Percentiles rank a stretch among this genome's conserved stretches.
Evolutionary conservation across 2,113 vertebrate genomes (phyloP).

Genomic region (Pithys albifrons): DNA sequence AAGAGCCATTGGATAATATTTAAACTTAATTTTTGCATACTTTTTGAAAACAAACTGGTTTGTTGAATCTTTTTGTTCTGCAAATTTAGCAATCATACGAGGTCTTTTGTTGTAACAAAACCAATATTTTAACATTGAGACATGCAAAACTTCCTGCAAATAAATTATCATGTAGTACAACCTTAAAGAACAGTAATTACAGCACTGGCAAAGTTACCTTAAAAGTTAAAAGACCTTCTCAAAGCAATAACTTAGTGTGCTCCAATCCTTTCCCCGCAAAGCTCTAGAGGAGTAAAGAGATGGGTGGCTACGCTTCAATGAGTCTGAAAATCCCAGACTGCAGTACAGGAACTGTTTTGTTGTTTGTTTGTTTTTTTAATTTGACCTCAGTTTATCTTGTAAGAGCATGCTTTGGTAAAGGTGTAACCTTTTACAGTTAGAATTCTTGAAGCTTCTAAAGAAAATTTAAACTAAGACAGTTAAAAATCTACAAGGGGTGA

Average conservation of each 20-base stretch:
- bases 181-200: background rate
- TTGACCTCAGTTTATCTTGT: background rate
- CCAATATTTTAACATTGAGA: background rate
- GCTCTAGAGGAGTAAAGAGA: background rate
- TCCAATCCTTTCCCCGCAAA: background rate
- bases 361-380: background rate
- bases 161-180: background rate
- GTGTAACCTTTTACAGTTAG: background rate
- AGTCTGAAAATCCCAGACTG: background rate
- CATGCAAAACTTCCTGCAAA: slow-evolving; percentile 14
- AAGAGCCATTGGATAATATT: slow-evolving; percentile 20
- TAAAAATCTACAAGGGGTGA: background rate
- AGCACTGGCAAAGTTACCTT: background rate
- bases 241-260: background rate
- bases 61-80: background rate
- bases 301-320: background rate
- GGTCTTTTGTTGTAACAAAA: background rate
- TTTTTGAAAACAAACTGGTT: slow-evolving; percentile 11
- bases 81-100: background rate
- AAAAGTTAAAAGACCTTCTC: background rate
- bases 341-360: background rate
- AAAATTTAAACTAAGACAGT: background rate
- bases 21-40: slow-evolving; percentile 24
- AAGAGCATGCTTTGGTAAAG: background rate
- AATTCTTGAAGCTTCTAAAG: background rate